These are phyloP conservation scores for Drosophila seguyi DNA, from an alignment of 1,140 invertebrate species.

Conservation along the genomic window DNA sequence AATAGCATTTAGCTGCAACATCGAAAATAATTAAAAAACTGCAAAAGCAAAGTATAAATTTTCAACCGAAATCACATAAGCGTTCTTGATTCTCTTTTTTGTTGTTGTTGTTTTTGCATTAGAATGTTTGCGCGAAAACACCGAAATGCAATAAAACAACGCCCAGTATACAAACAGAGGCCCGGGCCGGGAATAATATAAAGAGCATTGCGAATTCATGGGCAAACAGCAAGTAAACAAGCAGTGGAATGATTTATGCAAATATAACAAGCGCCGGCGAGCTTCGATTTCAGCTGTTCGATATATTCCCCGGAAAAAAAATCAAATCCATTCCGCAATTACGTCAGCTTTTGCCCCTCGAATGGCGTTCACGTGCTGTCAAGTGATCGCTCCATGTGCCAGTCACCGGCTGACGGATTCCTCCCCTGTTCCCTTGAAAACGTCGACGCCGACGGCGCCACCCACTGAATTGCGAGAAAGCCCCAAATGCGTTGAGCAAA, in stretches of 20 bases:
- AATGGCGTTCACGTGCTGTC: constrained; percentile 74
- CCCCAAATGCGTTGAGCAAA: constrained; percentile 67
- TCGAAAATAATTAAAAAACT: constrained; percentile 1
- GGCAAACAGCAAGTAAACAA: constrained; percentile 21
- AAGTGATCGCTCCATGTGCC: constrained; percentile 74
- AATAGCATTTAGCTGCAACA: constrained; percentile 2
- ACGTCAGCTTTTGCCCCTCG: constrained; percentile 28
- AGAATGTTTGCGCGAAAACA: constrained; percentile 29
- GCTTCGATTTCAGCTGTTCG: constrained; percentile 9
- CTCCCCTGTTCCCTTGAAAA: not conserved
- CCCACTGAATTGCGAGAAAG: constrained; percentile 32
- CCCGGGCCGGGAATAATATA: constrained; percentile 18
- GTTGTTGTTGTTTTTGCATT: constrained; percentile 6
- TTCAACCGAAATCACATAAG: constrained; percentile 16
- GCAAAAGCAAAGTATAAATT: constrained; percentile 2
- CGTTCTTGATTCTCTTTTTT: constrained; percentile 2
- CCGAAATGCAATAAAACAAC: constrained; percentile 61
- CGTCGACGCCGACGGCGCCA: constrained; percentile 12
- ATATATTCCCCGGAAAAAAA: constrained; percentile 15
- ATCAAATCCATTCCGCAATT: constrained; percentile 44
- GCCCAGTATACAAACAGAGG: constrained; percentile 24
- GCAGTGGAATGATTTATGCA: constrained; percentile 37
- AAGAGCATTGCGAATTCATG: constrained; percentile 33
- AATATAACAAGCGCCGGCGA: constrained; percentile 34
- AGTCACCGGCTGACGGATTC: constrained; percentile 20